Base-by-base conservation (phyloP, 37 sponge, comb jelly and placozoan species). In the Aplysina aerophoba region DNA sequence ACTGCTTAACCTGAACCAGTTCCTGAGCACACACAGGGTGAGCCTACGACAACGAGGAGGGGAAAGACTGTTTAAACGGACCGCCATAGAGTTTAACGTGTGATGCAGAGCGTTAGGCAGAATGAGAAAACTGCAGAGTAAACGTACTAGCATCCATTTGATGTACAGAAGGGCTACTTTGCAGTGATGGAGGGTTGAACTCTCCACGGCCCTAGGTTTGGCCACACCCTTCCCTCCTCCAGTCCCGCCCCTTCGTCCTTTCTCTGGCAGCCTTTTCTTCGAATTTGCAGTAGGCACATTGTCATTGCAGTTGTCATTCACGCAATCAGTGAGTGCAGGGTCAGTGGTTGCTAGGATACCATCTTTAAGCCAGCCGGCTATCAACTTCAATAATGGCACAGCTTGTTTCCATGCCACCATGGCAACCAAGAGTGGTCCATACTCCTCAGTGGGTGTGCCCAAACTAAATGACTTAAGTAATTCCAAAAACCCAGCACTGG, bases 321-420 rank as follows among this genome's bases (percentile, higher is more conserved):
- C 71, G 6, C 71, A 31, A 69, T 69, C 34, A 16, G 30, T 4
- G 6, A 27, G 33, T 31, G 37, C n/a, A 75, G 78, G 21, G 78
- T 36, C 44, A 36, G 3, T 50, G 24, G 37, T 75, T 75, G 44
- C 21, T 38, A 44, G 28, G 28, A 78, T 22, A 78, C 54, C 65
- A 19, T 20, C n/a, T 17, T 82, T 67, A 41, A 89, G 67, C 84
- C 81, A 83, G 11, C 39, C 68, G 27, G 20, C 58, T 31, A 89
- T 80, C 38, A 89, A 35, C 16, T 71, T 67, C 24, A 89, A 12
- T 67, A 92, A 57, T 25, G 81, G 31, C 0, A 28, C 71, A 22
- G 81, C 55, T 73, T 86, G 87, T 69, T 84, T 55, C 90, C 90
- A 92, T 3, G 88, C 16, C 54, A 84, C 81, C 72, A 92, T 59